Conservation (phyloP, 2,888 invertebrate species). For the Temnothorax ravouxi region DNA sequence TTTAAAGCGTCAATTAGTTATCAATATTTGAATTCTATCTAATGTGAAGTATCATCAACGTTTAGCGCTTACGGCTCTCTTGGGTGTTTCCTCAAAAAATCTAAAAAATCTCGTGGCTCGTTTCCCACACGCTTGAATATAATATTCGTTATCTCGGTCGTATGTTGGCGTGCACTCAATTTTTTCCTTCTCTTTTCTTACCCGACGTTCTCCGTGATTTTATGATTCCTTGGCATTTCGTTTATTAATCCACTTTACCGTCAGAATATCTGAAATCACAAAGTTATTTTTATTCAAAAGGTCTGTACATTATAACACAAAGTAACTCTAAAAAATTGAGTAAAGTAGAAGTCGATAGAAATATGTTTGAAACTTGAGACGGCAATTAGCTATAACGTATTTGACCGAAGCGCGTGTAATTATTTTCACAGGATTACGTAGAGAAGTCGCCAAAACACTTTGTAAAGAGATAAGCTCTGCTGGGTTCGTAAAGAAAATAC, state of each 20-base stretch:
- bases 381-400: constrained; percentile 39
- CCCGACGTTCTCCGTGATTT: constrained; percentile 10
- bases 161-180: constrained; percentile 7
- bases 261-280: constrained; percentile 12
- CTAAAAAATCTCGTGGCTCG: background rate
- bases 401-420: constrained; percentile 59
- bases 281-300: constrained; percentile 3
- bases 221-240: background rate
- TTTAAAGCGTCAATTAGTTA: constrained; percentile 1
- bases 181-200: constrained; percentile 19
- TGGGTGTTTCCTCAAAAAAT: background rate
- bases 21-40: background rate
- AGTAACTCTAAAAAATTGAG: background rate
- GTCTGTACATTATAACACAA: background rate
- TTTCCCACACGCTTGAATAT: background rate
- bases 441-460: constrained; percentile 74
- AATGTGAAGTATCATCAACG: background rate
- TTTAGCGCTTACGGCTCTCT: background rate
- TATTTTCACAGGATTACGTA: constrained; percentile 74
- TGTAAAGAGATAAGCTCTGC: constrained; percentile 77
- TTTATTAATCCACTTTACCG: constrained; percentile 25
- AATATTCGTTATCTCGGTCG: constrained; percentile 29
- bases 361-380: background rate
- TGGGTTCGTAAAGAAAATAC: constrained; percentile 78
- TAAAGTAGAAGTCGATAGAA: background rate